phyloP scores from a whole-genome alignment of 2,888 invertebrate genomes.

The Pachymerium ferrugineum region DNA sequence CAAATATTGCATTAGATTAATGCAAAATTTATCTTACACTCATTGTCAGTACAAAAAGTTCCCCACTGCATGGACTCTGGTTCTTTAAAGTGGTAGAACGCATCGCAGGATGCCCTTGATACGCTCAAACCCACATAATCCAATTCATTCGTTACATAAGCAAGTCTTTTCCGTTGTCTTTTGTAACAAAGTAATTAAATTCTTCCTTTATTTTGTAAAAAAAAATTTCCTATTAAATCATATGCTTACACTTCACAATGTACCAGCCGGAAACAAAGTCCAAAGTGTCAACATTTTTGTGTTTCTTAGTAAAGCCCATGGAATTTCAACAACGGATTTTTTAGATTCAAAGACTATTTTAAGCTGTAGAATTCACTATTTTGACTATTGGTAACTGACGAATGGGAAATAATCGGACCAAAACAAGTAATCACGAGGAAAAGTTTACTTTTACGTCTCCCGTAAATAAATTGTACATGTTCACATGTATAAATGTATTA shows the following conservation, averaged over 20 bases:
- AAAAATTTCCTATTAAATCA: no score
- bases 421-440: background rate
- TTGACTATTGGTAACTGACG: no score
- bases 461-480: slow-evolving; percentile 21
- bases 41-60: no score
- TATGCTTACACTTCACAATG: no score
- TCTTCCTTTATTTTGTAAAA: background rate
- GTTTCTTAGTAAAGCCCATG: no score
- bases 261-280: background rate
- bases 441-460: background rate
- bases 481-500: slow-evolving; percentile 12
- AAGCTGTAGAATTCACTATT: no score
- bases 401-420: background rate
- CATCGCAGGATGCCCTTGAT: slow-evolving; percentile 1
- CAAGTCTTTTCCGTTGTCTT: background rate
- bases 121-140: background rate
- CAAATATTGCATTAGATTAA: no score
- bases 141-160: slow-evolving; percentile 8
- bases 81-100: background rate
- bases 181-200: slow-evolving; percentile 4
- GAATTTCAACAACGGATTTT: no score
- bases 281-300: no score
- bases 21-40: no score
- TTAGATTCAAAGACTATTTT: no score
- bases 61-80: background rate